A percentile compares a stretch with the other conserved stretches of the same genome.
Evolutionary conservation across 2,113 vertebrate genomes (phyloP).

Genomic region (Antennarius striatus): DNA sequence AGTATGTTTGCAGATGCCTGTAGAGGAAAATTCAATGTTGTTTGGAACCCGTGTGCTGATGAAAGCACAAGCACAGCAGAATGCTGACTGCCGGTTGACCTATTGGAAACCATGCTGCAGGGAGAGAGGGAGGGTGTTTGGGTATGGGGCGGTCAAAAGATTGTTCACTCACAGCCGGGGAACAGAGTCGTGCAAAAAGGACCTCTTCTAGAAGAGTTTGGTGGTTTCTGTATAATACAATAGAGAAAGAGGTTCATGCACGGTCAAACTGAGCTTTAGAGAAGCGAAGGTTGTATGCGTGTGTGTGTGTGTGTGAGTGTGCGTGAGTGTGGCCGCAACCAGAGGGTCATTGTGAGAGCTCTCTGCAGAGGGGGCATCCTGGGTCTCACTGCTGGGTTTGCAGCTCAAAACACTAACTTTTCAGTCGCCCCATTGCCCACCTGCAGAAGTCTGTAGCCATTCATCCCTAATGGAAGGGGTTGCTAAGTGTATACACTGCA

Average conservation of each 20-base stretch:
- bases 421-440: conserved; percentile 2
- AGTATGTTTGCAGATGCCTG: conserved; percentile 76
- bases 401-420: conserved; percentile 8
- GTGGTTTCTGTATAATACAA: conserved; percentile 5
- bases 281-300: conserved; percentile 8
- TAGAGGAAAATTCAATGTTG: conserved; percentile 70
- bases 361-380: conserved; percentile 36
- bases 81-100: conserved; percentile 69
- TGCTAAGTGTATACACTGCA: background rate
- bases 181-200: conserved; percentile 74
- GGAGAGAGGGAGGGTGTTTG: conserved; percentile 30
- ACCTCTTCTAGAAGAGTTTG: conserved; percentile 52
- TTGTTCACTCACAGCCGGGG: conserved; percentile 65
- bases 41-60: conserved; percentile 67
- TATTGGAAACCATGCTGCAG: conserved; percentile 62
- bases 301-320: conserved; percentile 1
- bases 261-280: conserved; percentile 35
- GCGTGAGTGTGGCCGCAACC: conserved; percentile 33
- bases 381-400: conserved; percentile 15
- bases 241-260: conserved; percentile 55
- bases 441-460: background rate
- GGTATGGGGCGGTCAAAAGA: conserved; percentile 11
- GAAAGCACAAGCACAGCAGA: conserved; percentile 77
- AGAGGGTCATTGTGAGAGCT: conserved; percentile 36
- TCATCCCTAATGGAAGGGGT: background rate